Conservation (phyloP, 2,797 vertebrate genomes). For the Eulemur mongoz region DNA sequence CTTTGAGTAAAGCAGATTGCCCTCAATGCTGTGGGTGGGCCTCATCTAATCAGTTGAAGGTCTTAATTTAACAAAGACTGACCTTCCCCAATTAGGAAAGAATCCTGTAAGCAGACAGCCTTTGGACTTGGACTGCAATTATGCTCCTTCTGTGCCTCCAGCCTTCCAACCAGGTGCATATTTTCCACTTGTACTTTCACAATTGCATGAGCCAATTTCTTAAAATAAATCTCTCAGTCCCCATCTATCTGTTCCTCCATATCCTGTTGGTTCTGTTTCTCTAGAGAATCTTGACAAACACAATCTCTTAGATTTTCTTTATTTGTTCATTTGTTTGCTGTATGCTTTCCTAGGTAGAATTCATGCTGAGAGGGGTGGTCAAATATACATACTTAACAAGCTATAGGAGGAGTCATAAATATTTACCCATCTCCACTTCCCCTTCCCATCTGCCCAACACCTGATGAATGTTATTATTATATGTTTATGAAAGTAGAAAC, state of each 20-base stretch:
- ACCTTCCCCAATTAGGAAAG: background rate
- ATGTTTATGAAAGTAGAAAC: background rate
- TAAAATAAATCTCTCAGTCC: background rate
- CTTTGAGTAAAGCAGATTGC: background rate
- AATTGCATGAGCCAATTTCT: background rate
- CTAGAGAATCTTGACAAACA: no score
- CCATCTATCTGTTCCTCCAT: background rate
- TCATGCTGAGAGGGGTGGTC: background rate
- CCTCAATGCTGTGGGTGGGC: fast-evolving
- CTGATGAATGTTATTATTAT: no score
- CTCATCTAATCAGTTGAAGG: background rate
- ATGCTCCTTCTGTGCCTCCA: background rate
- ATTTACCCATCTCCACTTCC: background rate
- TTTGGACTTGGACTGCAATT: background rate
- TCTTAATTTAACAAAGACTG: background rate
- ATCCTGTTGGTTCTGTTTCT: background rate
- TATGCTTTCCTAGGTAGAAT: background rate
- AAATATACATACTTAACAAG: background rate
- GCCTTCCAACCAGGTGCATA: no score
- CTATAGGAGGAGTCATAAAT: background rate
- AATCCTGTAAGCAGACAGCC: background rate
- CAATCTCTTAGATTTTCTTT: background rate
- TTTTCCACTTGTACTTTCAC: background rate
- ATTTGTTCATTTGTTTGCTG: background rate
- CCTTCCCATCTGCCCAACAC: no score